Percentiles rank a stretch among this genome's conserved stretches.
These are phyloP conservation scores for Malurus leucopterus DNA, from an alignment of 2,797 vertebrate genomes.

Conservation along the genomic window DNA sequence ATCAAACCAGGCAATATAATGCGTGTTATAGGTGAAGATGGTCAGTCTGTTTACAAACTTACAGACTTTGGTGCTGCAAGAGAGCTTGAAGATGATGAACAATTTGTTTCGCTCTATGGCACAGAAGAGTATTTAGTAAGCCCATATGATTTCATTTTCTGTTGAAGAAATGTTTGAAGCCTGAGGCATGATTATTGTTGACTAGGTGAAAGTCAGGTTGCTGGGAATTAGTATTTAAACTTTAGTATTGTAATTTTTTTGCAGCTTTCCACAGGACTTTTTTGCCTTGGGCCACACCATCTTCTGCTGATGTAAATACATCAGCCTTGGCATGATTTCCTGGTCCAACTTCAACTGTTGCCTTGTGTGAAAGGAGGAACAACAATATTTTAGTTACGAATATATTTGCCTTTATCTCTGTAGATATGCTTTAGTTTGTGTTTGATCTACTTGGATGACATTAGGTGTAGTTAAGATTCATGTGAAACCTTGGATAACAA, in stretches of 20 bases:
- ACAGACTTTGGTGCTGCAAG: slow-evolving; percentile 95
- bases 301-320: neutral
- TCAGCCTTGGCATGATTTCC: neutral
- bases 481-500: neutral
- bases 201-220: neutral
- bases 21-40: slow-evolving; percentile 94
- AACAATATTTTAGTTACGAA: neutral
- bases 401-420: neutral
- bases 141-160: neutral
- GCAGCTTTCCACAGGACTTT: neutral
- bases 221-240: neutral
- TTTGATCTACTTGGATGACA: neutral
- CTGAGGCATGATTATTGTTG: neutral
- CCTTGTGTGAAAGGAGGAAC: neutral
- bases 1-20: slow-evolving; percentile 98
- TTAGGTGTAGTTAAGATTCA: neutral
- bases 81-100: slow-evolving; percentile 95
- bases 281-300: neutral
- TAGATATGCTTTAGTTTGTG: neutral
- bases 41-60: slow-evolving; percentile 93
- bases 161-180: neutral
- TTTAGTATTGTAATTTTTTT: neutral
- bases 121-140: slow-evolving; percentile 92
- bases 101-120: slow-evolving; percentile 96
- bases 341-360: neutral